Evolutionary conservation across 2,113 vertebrate genomes (phyloP), one percentile per base, ranked within the genome.

Genomic region (Ictalurus punctatus): DNA sequence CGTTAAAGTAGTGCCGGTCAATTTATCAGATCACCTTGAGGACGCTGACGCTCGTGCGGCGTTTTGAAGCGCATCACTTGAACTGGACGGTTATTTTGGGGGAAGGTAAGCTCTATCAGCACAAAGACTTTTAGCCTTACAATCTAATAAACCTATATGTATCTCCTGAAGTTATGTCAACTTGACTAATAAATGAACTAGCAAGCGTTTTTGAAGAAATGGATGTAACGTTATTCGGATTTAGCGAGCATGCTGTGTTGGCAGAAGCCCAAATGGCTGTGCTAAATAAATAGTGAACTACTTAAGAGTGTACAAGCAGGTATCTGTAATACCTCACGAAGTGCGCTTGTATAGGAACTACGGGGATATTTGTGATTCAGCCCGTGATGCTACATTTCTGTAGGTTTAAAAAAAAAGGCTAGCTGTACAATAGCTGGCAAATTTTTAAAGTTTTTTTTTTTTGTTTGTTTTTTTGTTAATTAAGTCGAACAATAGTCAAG

Each of bases 21-120:
- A 67, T 90, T 71, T 54, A 56, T 4, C 52, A 83, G 91, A 94
- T 96, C 95, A 96, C 95, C 95, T 96, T 95, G 93, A 94, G 79
- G 34, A n/a, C n/a, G 40, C 25, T 40, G 74, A 19, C 10, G 40
- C 25, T 34, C 78, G 69, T 54, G 65, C 17, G 67, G 52, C 52
- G 61, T 48, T 34, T 12, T 12, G 79, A 34, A 80, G 86, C 56
- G 79, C 92, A 92, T 93, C 91, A 85, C 13, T 90, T 37, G 4
- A 91, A 76, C 21, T 23, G 1, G 52, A 13, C 87, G n/a, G 25
- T 63, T 12, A 4, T 2, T 1, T 73, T 17, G 2, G 3, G 16
- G 1, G 2, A 90, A 95, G 95, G 94, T 95, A 86, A 89, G 94
- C 12, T 48, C 0, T 48, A 3, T 10, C 12, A 14, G 7, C 8